Evolutionary conservation across 2,888 invertebrate genomes (phyloP), one percentile per base, ranked within the genome.

Genomic region (Plagodis pulveraria): DNA sequence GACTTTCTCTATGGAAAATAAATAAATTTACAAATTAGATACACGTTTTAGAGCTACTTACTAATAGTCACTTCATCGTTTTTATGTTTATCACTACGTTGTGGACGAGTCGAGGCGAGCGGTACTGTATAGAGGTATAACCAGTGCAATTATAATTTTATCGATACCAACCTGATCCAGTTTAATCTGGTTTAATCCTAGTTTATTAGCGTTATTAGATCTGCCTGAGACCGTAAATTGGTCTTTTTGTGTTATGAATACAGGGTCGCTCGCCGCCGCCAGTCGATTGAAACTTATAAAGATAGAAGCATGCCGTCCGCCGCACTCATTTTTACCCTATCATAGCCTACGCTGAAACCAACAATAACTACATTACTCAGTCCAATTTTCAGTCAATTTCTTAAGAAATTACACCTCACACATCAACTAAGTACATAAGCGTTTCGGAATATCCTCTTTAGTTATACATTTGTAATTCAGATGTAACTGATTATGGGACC

Each of bases 1-100:
- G 80, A 88, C 89, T 87, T 91, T 91, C 89, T 91, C 91, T 91
- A 91, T 91, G 85, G 89, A 91, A 91, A 91, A 91, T 89, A 89
- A 87, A 90, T 89, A 91, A 91, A 92, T 91, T 90, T 91, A 91
- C 91, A 91, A 87, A 89, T 90, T 89, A 91, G 83, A 89, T 91
- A 91, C 91, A 90, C 86, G 86, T 89, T 88, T 84, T 85, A 86
- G 76, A 82, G 76, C 84, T 87, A 88, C 77, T 80, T 82, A 83
- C 86, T 89, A 87, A 84, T 88, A 90, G 90, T 89, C 89, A 89
- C 87, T 85, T 87, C 84, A 73, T 80, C 83, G 80, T 80, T 83
- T 76, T 83, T 77, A 80, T 74, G 73, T 80, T 81, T 87, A 89
- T 86, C 87, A 89, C 89, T 91, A 88, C 78, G 72, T 83, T 81